phyloP scores from a whole-genome alignment of 92 coral and sea anemone genomes.

The Zoanthus gigantus region DNA sequence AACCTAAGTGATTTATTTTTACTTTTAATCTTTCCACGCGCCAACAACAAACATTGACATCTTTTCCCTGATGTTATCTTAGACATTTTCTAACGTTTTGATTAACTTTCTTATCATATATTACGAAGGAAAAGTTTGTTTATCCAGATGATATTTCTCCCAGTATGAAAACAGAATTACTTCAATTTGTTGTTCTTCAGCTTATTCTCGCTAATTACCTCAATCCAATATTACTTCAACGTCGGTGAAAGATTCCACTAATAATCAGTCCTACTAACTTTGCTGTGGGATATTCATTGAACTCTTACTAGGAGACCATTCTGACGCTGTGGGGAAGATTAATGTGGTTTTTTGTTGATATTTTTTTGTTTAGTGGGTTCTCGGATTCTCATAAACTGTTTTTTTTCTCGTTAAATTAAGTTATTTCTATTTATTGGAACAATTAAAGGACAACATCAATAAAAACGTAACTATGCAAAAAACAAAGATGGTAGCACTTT shows the following conservation, averaged over 20 bases:
- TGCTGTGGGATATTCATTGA: neutral
- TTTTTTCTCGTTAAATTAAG: neutral
- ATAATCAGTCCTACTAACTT: neutral
- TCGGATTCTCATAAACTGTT: neutral
- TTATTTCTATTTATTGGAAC: constrained; percentile 7
- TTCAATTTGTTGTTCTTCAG: constrained; percentile 18
- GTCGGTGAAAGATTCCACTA: neutral
- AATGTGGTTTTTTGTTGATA: neutral
- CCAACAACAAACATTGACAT: neutral
- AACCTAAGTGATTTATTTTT: neutral
- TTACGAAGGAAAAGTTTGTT: neutral
- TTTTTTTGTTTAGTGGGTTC: neutral
- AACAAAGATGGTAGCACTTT: neutral
- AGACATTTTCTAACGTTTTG: neutral
- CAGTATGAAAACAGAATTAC: constrained; percentile 24
- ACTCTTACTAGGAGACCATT: no score
- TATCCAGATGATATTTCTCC: constrained; percentile 26
- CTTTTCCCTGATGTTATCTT: constrained; percentile 19
- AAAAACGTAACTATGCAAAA: neutral
- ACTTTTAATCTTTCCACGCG: neutral
- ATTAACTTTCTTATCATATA: neutral
- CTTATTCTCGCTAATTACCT: neutral
- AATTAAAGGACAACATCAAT: neutral
- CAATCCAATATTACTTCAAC: neutral
- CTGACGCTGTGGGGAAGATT: neutral